Evolutionary conservation across 2,888 invertebrate genomes (phyloP), one percentile per base, ranked within the genome.

Genomic region (Caenorhabditis sinica): DNA sequence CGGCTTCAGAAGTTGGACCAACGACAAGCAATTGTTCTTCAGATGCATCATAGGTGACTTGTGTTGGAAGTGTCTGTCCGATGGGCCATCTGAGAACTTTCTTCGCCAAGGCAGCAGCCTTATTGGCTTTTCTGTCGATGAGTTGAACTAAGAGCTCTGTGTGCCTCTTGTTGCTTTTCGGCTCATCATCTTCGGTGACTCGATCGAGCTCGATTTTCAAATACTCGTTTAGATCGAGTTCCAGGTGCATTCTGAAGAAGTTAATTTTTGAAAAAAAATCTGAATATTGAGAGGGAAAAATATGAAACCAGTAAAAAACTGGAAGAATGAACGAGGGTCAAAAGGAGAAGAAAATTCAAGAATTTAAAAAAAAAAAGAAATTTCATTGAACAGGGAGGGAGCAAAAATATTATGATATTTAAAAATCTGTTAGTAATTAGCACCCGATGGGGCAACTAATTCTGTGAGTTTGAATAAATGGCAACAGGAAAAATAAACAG

Each of bases 41-140:
- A 0, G 60, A 40, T 1, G n/a, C 30, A 23, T 68, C 28, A 60
- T 85, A 85, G 2, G 43, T 30, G 15, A 85, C 58, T 51, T 85
- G 58, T 23, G 61, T 69, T 9, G 85, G 85, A 30, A 82, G 72
- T 11, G 73, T 66, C 45, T 85, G 82, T 53, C 85, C 85, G 56
- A 75, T 85, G 8, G 85, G 80, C 85, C 85, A 85, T 69, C 80
- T 58, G 11, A 85, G n/a, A 20, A 65, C 45, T 75, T 77, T 82
- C 33, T 33, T 68, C 5, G 85, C 69, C 40, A 85, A n/a, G 6
- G 63, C 53, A 23, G 82, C 28, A 11, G 68, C 75, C 11, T 85
- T 82, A 6, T 17, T n/a, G 3, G 81, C 36, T 51, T 68, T 68
- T 43, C 49, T 81, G 30, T 85, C 85, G 43, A 72, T 66, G 6